phyloP scores from a whole-genome alignment of 1,140 invertebrate species.

The Eriocheir sinensis region DNA sequence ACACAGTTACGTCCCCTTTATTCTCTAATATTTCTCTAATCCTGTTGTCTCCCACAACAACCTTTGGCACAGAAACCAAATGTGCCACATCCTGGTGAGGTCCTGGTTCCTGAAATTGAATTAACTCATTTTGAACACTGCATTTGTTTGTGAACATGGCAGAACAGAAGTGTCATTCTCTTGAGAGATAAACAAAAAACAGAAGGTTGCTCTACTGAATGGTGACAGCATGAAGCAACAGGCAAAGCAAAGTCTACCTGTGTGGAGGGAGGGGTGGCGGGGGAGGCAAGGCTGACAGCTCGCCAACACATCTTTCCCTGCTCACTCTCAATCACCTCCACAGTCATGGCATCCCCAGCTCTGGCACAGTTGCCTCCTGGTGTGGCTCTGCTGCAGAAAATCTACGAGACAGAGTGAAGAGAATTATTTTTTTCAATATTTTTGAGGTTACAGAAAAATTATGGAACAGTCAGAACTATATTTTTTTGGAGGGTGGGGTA shows the following conservation, averaged over 20 bases:
- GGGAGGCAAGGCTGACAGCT: slow-evolving; percentile 17
- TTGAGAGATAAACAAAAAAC: background rate
- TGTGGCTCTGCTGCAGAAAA: slow-evolving; percentile 46
- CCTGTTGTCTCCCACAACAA: background rate
- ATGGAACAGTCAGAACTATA: too few species aligned
- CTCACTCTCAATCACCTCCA: slow-evolving; percentile 66
- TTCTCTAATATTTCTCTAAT: slow-evolving; percentile 9
- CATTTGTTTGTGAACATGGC: too few species aligned
- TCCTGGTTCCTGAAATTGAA: slow-evolving; percentile 32
- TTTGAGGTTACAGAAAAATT: too few species aligned
- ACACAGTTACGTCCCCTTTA: slow-evolving; percentile 45
- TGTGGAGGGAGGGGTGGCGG: background rate
- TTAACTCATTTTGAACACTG: too few species aligned
- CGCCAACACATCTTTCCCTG: slow-evolving; percentile 58
- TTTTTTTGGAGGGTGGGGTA: too few species aligned
- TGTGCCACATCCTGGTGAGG: background rate
- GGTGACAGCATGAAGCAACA: too few species aligned
- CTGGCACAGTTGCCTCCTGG: background rate
- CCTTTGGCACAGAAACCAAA: background rate
- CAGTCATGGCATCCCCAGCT: slow-evolving; percentile 41
- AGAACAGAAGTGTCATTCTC: too few species aligned
- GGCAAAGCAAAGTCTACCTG: slow-evolving; percentile 35
- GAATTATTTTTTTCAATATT: too few species aligned
- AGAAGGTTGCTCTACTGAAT: too few species aligned
- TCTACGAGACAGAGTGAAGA: too few species aligned